A percentile compares a stretch with the other conserved stretches of the same genome.
Evolutionary conservation across 2,888 invertebrate species (phyloP).

Genomic region (Lordiphosa andalusiaca): DNA sequence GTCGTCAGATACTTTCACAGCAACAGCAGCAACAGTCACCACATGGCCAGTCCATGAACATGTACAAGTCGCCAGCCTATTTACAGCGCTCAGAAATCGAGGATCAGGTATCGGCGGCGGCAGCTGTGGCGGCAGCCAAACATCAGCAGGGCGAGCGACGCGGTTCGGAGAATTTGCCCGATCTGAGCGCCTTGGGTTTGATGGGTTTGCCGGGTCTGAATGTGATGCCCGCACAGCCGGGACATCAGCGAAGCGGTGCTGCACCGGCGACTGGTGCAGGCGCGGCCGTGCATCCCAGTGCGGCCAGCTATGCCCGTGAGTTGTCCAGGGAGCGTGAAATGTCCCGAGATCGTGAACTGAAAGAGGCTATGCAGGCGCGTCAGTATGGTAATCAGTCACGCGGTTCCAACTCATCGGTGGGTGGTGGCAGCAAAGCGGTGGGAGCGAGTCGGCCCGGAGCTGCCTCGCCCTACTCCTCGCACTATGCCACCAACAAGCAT

Average conservation of each 20-base stretch:
- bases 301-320: constrained; percentile 68
- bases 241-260: constrained; percentile 36
- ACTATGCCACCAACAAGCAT: constrained; percentile 58
- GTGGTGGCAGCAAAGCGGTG: constrained; percentile 40
- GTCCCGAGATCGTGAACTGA: constrained; percentile 63
- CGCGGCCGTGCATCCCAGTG: constrained; percentile 64
- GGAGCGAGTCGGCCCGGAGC: constrained; percentile 55
- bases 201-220: constrained; percentile 78
- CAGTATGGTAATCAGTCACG: constrained; percentile 76
- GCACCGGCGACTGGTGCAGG: constrained; percentile 33
- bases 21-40: constrained; percentile 77
- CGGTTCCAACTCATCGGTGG: constrained; percentile 56
- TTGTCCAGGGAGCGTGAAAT: constrained; percentile 64
- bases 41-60: constrained; percentile 76
- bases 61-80: constrained; percentile 79
- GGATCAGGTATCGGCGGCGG: constrained; percentile 76
- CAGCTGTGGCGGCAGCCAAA: constrained; percentile 61
- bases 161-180: constrained; percentile 75
- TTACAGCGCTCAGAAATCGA: constrained; percentile 78
- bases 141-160: constrained; percentile 68
- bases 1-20: constrained; percentile 78
- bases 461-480: constrained; percentile 67
- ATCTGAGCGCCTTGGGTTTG: constrained; percentile 74
- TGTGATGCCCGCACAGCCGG: constrained; percentile 72
- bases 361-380: constrained; percentile 73